Percentiles rank a stretch among this genome's conserved stretches.
Conservation (phyloP, 1,140 invertebrate genomes). For the Homalodisca vitripennis region DNA sequence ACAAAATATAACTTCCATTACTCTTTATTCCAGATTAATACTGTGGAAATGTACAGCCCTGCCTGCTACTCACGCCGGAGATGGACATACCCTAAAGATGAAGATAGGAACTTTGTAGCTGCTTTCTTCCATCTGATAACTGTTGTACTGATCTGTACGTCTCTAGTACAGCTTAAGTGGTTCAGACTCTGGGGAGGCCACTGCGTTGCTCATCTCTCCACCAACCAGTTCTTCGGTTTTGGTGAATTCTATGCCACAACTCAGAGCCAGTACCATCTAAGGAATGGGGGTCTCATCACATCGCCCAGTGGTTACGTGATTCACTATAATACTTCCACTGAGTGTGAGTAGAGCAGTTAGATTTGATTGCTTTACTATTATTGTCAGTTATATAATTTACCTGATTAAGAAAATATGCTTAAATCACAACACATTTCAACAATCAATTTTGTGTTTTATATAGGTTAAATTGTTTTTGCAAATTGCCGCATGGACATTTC, state of each 20-base stretch:
- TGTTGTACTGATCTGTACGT: slow-evolving; percentile 53
- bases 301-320: slow-evolving; percentile 17
- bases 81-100: slow-evolving; percentile 40
- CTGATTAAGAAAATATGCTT: too few species aligned
- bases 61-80: slow-evolving; percentile 1
- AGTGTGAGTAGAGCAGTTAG: slow-evolving; percentile 24
- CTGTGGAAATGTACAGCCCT: slow-evolving; percentile 23
- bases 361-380: too few species aligned
- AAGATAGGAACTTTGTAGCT: slow-evolving; percentile 54
- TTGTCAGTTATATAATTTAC: too few species aligned
- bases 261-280: slow-evolving; percentile 22
- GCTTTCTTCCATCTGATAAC: slow-evolving; percentile 54
- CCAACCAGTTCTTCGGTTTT: slow-evolving; percentile 51
- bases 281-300: slow-evolving; percentile 23
- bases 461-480: too few species aligned
- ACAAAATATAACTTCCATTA: too few species aligned
- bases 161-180: slow-evolving; percentile 54
- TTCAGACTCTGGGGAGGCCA: slow-evolving; percentile 52
- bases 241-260: slow-evolving; percentile 37
- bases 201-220: slow-evolving; percentile 52
- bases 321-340: slow-evolving; percentile 14
- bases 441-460: too few species aligned
- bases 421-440: too few species aligned
- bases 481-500: too few species aligned
- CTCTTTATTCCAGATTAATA: too few species aligned